Base-by-base conservation (phyloP, 2,797 vertebrate genomes). In the Coregonus sp. region DNA sequence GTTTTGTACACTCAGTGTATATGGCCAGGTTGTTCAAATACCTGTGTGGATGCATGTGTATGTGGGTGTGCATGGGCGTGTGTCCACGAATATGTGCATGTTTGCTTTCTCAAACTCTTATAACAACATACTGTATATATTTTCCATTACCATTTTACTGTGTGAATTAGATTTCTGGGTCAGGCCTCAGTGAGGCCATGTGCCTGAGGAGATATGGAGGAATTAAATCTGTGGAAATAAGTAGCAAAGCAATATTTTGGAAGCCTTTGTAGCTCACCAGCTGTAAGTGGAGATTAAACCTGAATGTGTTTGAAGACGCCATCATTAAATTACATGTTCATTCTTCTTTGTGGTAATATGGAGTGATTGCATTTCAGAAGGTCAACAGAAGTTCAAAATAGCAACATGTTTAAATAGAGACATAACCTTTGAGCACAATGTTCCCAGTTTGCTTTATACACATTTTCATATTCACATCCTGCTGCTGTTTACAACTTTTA, bases 281-380 rank as follows among this genome's bases (percentile, higher is more conserved):
- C 70, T 71, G 70, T n/a, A 52, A 51, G 50, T 11, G 11, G 47
- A 71, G 70, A 71, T 52, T 52, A 71, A 50, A 15, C 40, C 20
- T 15, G 40, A 29, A 25, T 29, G 50, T 51, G 40, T 52, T 51
- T 71, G 70, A 31, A 15, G 47, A 15, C 18, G 0, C 4, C 50
- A n/a, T 71, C 40, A 51, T 71, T 71, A 71, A 71, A 71, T 31
- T 2, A 71, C 70, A 12, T 33, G 31, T 71, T 51, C 9, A 71
- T 51, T 51, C 70, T 51, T 71, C 47, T 71, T 71, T 9, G 25
- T 71, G 70, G 70, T 71, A 51, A 71, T 71, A 71, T 71, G n/a
- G 33, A 37, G 18, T 18, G 68, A 50, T 16, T 47, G 69, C 69
- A 18, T 70, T 68, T 70, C 11, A 20, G 37, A 50, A 70, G 69